Conservation (phyloP, 2,888 invertebrate genomes). For the Drosophila sordidula region DNA sequence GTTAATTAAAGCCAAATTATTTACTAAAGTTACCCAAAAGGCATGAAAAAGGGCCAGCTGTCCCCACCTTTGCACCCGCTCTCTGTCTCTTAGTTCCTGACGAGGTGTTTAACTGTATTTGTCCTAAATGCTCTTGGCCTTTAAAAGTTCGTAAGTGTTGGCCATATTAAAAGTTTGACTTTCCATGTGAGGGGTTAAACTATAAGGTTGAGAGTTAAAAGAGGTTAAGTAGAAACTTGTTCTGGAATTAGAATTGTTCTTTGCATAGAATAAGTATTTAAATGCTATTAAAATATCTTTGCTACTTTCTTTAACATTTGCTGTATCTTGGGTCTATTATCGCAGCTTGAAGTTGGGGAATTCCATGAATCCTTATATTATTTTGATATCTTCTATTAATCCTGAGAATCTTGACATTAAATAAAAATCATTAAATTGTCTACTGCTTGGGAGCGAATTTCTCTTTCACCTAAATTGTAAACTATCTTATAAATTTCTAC, state of each 20-base stretch:
- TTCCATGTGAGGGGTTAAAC: conserved; percentile 25
- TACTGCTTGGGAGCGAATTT: neutral
- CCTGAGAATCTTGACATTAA: no score
- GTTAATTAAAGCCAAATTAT: conserved; percentile 84
- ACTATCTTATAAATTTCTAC: neutral
- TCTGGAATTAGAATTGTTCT: neutral
- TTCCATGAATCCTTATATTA: no score
- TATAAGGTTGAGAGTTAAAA: neutral
- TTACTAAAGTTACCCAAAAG: conserved; percentile 66
- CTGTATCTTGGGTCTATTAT: no score
- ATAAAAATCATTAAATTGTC: no score
- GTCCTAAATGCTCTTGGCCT: conserved; percentile 39
- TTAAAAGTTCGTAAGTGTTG: conserved; percentile 43
- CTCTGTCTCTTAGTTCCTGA: neutral
- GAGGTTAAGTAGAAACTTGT: neutral
- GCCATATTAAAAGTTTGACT: conserved; percentile 34
- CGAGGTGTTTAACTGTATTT: conserved; percentile 36
- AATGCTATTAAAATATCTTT: neutral
- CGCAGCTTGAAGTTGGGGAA: no score
- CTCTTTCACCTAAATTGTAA: neutral
- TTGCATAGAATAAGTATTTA: neutral
- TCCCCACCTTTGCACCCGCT: no score
- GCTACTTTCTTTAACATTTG: no score
- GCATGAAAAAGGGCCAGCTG: conserved; percentile 8
- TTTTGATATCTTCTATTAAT: no score